These are phyloP conservation scores for Cybosia mesomella DNA, from an alignment of 2,888 invertebrate genomes.

Conservation along the genomic window DNA sequence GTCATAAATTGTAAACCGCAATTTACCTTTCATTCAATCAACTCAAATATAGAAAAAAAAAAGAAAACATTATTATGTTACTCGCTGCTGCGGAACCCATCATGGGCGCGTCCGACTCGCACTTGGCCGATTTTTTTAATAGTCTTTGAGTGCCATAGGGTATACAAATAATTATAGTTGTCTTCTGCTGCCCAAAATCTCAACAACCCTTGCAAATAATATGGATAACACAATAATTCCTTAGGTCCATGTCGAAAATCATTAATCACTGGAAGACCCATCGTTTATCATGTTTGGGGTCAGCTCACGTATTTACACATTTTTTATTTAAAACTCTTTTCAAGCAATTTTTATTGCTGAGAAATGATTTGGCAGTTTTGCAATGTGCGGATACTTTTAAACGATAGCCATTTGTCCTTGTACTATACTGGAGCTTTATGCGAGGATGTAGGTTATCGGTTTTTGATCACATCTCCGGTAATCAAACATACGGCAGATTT, in stretches of 20 bases:
- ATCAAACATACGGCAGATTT: too few relatives aligned
- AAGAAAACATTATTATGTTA: too few relatives aligned
- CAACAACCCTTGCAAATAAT: conserved; percentile 12
- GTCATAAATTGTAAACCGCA: too few relatives aligned
- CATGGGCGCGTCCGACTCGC: too few relatives aligned
- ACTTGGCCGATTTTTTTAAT: too few relatives aligned
- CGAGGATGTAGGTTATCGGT: too few relatives aligned
- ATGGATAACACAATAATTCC: conserved; percentile 28
- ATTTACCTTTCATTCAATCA: too few relatives aligned
- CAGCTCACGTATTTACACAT: conserved; percentile 62
- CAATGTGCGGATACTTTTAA: conserved; percentile 5
- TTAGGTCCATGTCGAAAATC: conserved; percentile 36
- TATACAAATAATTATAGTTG: background rate
- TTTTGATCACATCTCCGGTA: too few relatives aligned
- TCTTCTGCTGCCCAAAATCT: background rate
- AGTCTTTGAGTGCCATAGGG: too few relatives aligned
- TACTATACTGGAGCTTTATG: too few relatives aligned
- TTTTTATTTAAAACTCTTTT: conserved; percentile 46
- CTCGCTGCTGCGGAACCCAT: too few relatives aligned
- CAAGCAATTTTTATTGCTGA: conserved; percentile 53
- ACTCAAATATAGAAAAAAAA: too few relatives aligned
- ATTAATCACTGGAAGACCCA: conserved; percentile 40
- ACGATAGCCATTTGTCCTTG: conserved; percentile 9
- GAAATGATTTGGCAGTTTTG: conserved; percentile 52
- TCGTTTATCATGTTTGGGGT: conserved; percentile 64